Evolutionary conservation across 1,140 invertebrate species (phyloP).

Genomic region (Bombus breviceps): DNA sequence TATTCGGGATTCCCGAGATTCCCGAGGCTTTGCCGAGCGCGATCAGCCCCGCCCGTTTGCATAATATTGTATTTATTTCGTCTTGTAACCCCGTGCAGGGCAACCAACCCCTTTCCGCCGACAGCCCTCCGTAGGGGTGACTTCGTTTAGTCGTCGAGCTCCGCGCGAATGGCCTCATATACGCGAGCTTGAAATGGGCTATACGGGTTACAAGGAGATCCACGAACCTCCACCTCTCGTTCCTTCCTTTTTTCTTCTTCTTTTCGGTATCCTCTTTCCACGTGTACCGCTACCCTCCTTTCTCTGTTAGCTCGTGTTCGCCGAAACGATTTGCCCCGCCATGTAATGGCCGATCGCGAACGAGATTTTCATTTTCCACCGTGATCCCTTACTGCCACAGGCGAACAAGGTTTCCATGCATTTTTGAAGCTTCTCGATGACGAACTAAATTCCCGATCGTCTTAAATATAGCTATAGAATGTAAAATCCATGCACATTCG

Average conservation of each 20-base stretch:
- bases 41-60: conserved; percentile 80
- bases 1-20: conserved; percentile 82
- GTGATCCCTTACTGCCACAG: neutral
- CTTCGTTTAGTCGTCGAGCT: conserved; percentile 66
- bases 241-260: neutral
- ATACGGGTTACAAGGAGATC: conserved; percentile 76
- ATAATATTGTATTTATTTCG: conserved; percentile 83
- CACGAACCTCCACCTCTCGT: neutral
- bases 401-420: neutral
- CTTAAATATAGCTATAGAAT: neutral
- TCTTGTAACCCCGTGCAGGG: conserved; percentile 77
- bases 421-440: neutral
- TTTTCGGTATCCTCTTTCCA: neutral
- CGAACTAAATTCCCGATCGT: neutral
- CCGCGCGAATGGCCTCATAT: conserved; percentile 64
- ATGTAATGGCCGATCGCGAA: conserved; percentile 65
- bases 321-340: conserved; percentile 60
- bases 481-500: neutral
- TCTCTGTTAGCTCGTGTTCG: conserved; percentile 46
- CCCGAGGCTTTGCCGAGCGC: conserved; percentile 72
- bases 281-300: neutral
- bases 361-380: conserved; percentile 56
- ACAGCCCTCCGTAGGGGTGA: conserved; percentile 28
- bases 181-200: conserved; percentile 74
- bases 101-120: conserved; percentile 36